Evolutionary conservation across 2,888 invertebrate genomes (phyloP), one percentile per base, ranked within the genome.

Genomic region (Callimorpha dominula): DNA sequence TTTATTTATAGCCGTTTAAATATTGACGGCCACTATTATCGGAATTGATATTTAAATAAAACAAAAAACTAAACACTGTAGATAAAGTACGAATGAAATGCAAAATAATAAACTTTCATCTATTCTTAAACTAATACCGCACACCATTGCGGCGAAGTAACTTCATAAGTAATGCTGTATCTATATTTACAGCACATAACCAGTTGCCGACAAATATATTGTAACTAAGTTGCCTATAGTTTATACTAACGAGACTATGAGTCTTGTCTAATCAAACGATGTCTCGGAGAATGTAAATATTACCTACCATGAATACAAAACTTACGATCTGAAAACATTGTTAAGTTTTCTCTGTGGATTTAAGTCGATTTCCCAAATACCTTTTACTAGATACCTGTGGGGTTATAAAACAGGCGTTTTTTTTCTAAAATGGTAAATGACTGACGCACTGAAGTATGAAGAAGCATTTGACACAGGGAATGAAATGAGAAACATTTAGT

Each of bases 151-250:
- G 71, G 65, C 67, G 73, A 71, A 75, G 63, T 78, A 70, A 77
- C 77, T 80, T 81, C 67, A 74, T 60, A 60, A 60, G n/a, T 46
- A 57, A 42, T 77, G 73, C 74, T 85, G 80, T 77, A 77, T 78
- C 78, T 68, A 68, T 85, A 83, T 87, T 85, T 90, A 90, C 88
- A 88, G 79, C 83, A 88, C 84, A 78, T 82, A 86, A 82, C 79
- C 86, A 86, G 87, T 79, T 85, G 81, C 86, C 84, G 82, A 84
- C 87, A 88, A 89, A 88, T 89, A 89, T 79, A 82, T 84, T 84
- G 77, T 80, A 77, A 81, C 81, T 81, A 76, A 77, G 83, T 83
- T 83, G 82, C 78, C 78, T 84, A 86, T 83, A 72, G 81, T 83
- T 81, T 82, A 74, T 71, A 78, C 81, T 82, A 83, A 79, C 78